Evolutionary conservation across 2,113 vertebrate genomes (phyloP).

Genomic region (Turdus rufiventris): DNA sequence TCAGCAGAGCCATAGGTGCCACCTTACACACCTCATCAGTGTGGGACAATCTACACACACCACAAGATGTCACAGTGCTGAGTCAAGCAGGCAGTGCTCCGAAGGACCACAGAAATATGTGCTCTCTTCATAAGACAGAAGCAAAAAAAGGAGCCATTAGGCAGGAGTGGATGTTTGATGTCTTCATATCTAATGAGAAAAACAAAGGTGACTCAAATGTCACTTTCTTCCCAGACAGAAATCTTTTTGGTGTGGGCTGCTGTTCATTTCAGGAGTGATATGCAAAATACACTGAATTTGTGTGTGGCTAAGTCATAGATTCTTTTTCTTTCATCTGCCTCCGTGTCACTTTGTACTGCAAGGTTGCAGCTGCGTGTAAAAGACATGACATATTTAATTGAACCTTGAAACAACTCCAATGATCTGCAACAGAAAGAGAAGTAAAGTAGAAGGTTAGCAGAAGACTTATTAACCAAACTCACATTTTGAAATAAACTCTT

Average conservation of each 20-base stretch:
- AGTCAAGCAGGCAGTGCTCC: not conserved
- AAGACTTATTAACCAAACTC: not conserved
- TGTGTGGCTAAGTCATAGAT: not conserved
- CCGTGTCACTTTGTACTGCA: not conserved
- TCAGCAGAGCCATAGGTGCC: not conserved
- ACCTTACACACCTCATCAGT: not conserved
- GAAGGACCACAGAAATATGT: not conserved
- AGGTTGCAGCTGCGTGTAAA: not conserved
- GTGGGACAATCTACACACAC: rapidly evolving
- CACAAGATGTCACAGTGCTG: not conserved
- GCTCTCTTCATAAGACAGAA: not conserved
- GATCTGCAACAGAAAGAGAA: not conserved
- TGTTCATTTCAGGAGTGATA: not conserved
- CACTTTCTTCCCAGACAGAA: slow-evolving; percentile 48
- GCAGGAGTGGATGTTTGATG: slow-evolving; percentile 12
- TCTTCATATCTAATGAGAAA: slow-evolving; percentile 6
- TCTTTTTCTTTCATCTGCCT: slow-evolving; percentile 44
- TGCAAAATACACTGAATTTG: not conserved
- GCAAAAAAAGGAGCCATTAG: not conserved
- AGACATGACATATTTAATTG: not conserved
- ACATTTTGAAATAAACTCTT: not conserved
- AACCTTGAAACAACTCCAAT: not conserved
- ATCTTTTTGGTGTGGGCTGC: slow-evolving; percentile 40
- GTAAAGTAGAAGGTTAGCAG: not conserved
- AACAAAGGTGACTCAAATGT: slow-evolving; percentile 59